phyloP scores from a whole-genome alignment of 2,888 invertebrate species.

The Cepaea hortensis region DNA sequence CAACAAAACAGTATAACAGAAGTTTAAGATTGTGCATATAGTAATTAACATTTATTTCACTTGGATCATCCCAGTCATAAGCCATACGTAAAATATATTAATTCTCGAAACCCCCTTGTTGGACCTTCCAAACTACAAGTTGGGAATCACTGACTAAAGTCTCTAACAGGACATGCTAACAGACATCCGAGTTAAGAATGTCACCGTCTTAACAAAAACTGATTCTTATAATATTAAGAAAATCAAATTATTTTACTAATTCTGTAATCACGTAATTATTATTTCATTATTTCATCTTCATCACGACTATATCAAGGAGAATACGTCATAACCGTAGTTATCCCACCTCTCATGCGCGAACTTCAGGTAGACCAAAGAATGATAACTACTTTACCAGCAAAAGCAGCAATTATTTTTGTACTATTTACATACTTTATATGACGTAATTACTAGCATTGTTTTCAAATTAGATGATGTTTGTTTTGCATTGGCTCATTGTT shows the following conservation, averaged over 20 bases:
- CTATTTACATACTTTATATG: background rate
- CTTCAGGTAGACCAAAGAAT: slow-evolving; percentile 27
- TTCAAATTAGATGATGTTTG: slow-evolving; percentile 1
- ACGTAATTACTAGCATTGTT: background rate
- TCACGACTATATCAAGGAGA: background rate
- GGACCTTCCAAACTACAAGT: too few relatives aligned
- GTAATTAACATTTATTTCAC: too few relatives aligned
- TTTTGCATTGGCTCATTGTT: background rate
- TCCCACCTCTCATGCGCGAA: slow-evolving; percentile 13
- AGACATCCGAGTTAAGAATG: too few relatives aligned
- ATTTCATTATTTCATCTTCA: background rate
- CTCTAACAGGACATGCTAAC: too few relatives aligned
- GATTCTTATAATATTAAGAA: background rate
- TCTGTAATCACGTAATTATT: background rate
- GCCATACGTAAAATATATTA: too few relatives aligned
- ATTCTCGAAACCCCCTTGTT: too few relatives aligned
- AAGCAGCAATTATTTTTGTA: slow-evolving; percentile 36
- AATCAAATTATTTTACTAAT: background rate
- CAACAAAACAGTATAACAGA: too few relatives aligned
- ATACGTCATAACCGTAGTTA: background rate
- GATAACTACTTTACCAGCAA: slow-evolving; percentile 27
- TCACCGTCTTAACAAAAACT: too few relatives aligned
- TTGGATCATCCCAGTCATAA: too few relatives aligned
- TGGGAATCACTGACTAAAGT: too few relatives aligned
- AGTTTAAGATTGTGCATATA: too few relatives aligned